Evolutionary conservation across 2,113 vertebrate genomes (phyloP).

Genomic region (Lucifuga dentata): DNA sequence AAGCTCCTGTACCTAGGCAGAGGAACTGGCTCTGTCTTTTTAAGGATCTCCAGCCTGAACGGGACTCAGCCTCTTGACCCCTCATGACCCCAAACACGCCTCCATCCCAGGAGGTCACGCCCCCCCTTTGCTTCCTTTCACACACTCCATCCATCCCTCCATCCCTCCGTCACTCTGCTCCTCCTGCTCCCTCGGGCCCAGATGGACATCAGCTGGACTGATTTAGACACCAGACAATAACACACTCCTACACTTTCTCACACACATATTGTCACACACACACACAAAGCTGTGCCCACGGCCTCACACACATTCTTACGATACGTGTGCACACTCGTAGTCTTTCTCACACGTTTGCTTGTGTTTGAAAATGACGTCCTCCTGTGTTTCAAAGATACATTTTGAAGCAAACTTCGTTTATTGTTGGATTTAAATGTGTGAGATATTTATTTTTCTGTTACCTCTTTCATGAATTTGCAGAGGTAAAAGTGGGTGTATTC

Average conservation of each 20-base stretch:
- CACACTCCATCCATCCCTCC: conserved; percentile 35
- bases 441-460: too few species aligned
- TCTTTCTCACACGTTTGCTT: too few species aligned
- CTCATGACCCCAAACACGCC: conserved; percentile 26
- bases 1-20: not conserved
- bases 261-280: conserved; percentile 37
- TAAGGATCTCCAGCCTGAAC: not conserved
- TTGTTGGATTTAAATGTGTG: too few species aligned
- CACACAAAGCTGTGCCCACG: conserved; percentile 21
- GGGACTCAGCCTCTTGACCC: conserved; percentile 48
- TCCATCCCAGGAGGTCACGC: conserved; percentile 36
- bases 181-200: conserved; percentile 49
- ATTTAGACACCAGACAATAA: conserved; percentile 54
- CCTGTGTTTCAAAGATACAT: too few species aligned
- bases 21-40: not conserved
- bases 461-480: too few species aligned
- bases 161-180: conserved; percentile 45
- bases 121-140: conserved; percentile 53
- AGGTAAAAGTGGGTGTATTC: too few species aligned
- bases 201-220: conserved; percentile 71
- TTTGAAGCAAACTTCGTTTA: too few species aligned
- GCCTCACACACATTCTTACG: conserved; percentile 1
- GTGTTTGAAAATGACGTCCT: too few species aligned
- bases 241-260: conserved; percentile 42
- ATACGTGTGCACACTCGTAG: conserved; percentile 12